Evolutionary conservation across 2,888 invertebrate genomes (phyloP), one percentile per base, ranked within the genome.

Genomic region (Heliconius aoede): DNA sequence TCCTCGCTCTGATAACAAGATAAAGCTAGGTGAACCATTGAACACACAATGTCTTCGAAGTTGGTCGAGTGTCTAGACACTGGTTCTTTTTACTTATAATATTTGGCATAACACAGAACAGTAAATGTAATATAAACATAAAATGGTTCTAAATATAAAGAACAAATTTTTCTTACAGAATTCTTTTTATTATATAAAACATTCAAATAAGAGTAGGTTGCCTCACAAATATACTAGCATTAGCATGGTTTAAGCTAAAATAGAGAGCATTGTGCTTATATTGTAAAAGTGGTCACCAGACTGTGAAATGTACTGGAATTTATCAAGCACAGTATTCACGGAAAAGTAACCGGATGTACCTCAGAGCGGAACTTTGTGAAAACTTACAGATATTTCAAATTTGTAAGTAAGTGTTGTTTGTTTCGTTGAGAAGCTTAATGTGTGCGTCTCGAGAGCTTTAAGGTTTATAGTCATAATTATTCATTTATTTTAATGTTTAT

Each of bases 241-340:
- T 78, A 81, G 79, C 78, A 77, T 78, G 78, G 76, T 75, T 78
- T 76, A 65, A 69, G 72, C 64, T 78, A 75, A 79, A 81, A 80
- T 80, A 78, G 76, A 84, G 86, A 64, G 73, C 74, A 81, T 80
- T 81, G 79, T 80, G 79, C 80, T 79, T 76, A 80, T 78, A 76
- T 77, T 77, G 78, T 51, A 55, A 69, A 67, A 73, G 76, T 76
- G 80, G 85, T 88, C 91, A 88, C 90, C 85, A 93, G 93, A 93
- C 93, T 92, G 93, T 92, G 90, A 91, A 94, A 93, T 92, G 92
- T 84, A 80, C 84, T 77, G 76, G 80, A 80, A 84, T 84, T 84
- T 84, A 82, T 84, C 84, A 84, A 82, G 69, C 79, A 76, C 58
- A 55, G 73, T 80, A 75, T 76, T 80, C 78, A 74, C 74, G 74